phyloP scores from a whole-genome alignment of 2,113 vertebrate genomes.

The Hirundichthys speculiger region DNA sequence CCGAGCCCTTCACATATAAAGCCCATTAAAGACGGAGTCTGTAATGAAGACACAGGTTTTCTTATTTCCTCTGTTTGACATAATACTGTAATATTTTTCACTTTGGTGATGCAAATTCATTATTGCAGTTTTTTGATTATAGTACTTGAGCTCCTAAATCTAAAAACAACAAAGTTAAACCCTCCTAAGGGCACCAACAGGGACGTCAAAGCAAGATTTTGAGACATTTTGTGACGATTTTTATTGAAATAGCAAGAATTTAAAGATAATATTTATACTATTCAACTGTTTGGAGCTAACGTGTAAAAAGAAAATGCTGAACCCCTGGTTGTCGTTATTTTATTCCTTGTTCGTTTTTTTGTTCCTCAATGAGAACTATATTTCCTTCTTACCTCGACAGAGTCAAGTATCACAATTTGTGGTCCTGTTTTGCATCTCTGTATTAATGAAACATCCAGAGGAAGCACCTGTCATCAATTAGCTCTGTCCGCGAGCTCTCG shows the following conservation, averaged over 20 bases:
- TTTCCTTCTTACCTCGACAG: conserved; percentile 16
- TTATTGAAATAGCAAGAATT: background rate
- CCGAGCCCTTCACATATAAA: background rate
- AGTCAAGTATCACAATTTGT: conserved; percentile 5
- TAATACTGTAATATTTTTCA: background rate
- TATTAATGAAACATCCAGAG: conserved; percentile 7
- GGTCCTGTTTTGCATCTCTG: conserved; percentile 27
- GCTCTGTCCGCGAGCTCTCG: conserved; percentile 24
- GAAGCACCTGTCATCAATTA: conserved; percentile 65
- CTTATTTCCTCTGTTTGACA: background rate
- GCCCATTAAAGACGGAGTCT: too few species aligned
- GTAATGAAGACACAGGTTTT: too few species aligned
- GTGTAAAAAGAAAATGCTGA: too few species aligned
- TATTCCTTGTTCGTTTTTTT: background rate
- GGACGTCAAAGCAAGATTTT: background rate
- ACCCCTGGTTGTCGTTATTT: too few species aligned
- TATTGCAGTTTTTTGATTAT: background rate
- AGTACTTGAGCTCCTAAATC: background rate
- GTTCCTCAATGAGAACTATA: background rate
- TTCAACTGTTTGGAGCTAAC: too few species aligned
- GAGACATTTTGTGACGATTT: background rate
- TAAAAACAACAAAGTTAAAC: background rate
- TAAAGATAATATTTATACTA: too few species aligned
- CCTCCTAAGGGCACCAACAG: background rate
- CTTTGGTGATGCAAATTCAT: background rate